These are phyloP conservation scores for Excalfactoria chinensis DNA, from an alignment of 2,113 vertebrate species.

Conservation along the genomic window DNA sequence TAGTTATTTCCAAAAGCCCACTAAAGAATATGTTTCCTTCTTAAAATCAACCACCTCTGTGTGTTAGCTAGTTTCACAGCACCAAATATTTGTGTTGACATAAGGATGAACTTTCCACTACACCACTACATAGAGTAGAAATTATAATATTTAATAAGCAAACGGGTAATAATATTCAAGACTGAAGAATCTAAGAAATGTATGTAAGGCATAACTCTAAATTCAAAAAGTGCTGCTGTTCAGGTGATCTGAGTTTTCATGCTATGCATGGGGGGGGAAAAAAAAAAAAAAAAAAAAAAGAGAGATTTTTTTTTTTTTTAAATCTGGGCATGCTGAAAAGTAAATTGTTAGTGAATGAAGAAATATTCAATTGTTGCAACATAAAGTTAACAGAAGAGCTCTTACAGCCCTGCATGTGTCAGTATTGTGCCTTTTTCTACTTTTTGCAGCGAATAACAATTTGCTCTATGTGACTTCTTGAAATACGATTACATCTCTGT, in stretches of 20 bases:
- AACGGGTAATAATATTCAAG: background rate
- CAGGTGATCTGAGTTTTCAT: background rate
- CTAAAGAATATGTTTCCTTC: background rate
- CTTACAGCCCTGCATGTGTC: background rate
- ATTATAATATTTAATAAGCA: background rate
- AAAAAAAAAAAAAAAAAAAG: background rate
- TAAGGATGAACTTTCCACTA: background rate
- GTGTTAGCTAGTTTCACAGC: background rate
- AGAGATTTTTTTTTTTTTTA: background rate
- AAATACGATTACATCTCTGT: background rate
- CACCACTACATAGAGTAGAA: background rate
- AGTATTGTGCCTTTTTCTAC: background rate
- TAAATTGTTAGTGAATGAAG: background rate
- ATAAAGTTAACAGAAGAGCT: background rate
- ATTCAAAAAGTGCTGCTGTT: background rate
- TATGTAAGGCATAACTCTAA: background rate
- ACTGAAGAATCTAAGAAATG: background rate
- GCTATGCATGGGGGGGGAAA: background rate
- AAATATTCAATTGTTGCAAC: background rate
- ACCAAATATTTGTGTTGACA: background rate
- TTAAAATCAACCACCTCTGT: background rate
- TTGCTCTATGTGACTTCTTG: background rate
- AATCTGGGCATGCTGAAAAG: background rate
- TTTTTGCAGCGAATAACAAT: background rate
- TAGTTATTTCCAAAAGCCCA: background rate